Evolutionary conservation across 2,797 vertebrate species (phyloP).

Genomic region (Halcyon chelicuti): DNA sequence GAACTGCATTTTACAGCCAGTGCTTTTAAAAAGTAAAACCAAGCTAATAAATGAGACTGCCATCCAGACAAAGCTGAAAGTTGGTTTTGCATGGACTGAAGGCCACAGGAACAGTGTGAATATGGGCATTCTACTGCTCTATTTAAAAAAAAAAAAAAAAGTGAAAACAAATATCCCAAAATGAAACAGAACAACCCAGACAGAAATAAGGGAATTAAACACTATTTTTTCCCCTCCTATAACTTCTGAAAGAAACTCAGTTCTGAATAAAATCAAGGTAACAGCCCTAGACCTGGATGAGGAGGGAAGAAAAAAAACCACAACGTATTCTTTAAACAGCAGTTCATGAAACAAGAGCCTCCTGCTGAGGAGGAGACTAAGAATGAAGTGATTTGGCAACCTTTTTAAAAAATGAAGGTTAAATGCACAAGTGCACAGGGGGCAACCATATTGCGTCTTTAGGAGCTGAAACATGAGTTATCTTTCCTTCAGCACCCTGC

Average conservation of each 20-base stretch:
- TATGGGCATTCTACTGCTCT: background rate
- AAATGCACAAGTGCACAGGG: background rate
- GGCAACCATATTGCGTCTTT: background rate
- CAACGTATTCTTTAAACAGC: background rate
- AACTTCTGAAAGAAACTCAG: background rate
- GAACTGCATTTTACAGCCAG: background rate
- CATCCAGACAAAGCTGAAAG: background rate
- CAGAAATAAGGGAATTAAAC: background rate
- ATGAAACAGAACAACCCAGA: no score
- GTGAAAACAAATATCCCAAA: no score
- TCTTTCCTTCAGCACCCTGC: background rate
- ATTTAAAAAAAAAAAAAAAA: background rate
- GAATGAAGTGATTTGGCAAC: background rate
- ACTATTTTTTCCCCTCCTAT: accelerated
- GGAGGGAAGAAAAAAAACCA: background rate
- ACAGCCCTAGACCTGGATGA: background rate
- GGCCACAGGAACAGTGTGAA: background rate
- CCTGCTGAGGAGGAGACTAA: background rate
- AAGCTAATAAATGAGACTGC: background rate
- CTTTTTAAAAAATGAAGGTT: background rate
- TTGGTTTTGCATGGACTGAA: background rate
- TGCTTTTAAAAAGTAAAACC: background rate
- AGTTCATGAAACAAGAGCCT: background rate
- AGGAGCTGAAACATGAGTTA: background rate
- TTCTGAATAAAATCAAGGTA: background rate